Evolutionary conservation across 2,797 vertebrate species (phyloP).

Genomic region (Tamandua tetradactyla): DNA sequence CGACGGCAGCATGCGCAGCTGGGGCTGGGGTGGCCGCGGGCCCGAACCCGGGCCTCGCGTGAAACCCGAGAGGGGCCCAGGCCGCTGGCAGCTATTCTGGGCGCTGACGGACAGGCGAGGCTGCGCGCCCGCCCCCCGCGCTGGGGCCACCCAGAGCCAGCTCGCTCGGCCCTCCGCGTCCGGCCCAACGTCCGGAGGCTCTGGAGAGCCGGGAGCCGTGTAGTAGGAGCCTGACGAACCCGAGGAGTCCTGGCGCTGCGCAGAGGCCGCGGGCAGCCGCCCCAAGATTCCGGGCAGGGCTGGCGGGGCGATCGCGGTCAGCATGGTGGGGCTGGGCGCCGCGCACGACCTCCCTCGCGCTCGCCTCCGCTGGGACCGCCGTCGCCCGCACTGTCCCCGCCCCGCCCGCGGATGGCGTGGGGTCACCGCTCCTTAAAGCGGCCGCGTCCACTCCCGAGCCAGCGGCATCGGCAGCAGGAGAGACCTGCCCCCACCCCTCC

Average conservation of each 20-base stretch:
- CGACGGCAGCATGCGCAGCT: conserved; percentile 81
- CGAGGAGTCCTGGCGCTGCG: conserved; percentile 81
- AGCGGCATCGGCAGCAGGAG: not conserved
- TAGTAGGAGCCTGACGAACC: conserved; percentile 86
- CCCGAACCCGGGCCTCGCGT: conserved; percentile 60
- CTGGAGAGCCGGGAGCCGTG: conserved; percentile 82
- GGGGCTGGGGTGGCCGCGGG: conserved; percentile 66
- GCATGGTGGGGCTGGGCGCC: conserved; percentile 70
- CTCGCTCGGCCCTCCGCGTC: conserved; percentile 87
- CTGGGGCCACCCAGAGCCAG: conserved; percentile 74
- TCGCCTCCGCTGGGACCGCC: conserved; percentile 41
- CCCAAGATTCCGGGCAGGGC: conserved; percentile 35
- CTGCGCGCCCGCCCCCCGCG: conserved; percentile 74
- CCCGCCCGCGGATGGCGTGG: conserved; percentile 64
- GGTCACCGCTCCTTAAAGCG: conserved; percentile 80
- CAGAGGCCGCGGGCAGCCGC: conserved; percentile 9
- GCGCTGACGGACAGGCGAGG: conserved; percentile 80
- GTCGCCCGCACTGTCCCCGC: conserved; percentile 70
- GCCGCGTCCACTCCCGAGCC: conserved; percentile 49
- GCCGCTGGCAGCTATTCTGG: conserved; percentile 80
- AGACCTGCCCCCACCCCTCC: not conserved
- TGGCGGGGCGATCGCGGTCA: conserved; percentile 52
- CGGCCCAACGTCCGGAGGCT: conserved; percentile 68
- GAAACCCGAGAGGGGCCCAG: conserved; percentile 73
- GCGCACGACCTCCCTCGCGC: conserved; percentile 43